A percentile compares a stretch with the other conserved stretches of the same genome.
Evolutionary conservation across 1,140 invertebrate species (phyloP).

Genomic region (Pomacea maculata): DNA sequence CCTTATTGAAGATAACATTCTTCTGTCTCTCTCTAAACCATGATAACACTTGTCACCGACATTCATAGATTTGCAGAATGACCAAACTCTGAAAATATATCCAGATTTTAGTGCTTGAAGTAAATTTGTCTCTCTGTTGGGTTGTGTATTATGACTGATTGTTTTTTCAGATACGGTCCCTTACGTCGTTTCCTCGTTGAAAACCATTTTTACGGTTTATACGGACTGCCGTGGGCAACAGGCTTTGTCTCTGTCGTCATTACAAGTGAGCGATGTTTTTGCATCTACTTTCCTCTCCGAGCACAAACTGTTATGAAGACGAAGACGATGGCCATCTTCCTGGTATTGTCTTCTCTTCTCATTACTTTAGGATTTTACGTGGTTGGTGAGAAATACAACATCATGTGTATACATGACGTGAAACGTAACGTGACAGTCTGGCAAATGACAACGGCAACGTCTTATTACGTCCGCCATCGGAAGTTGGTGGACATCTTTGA

Average conservation of each 20-base stretch:
- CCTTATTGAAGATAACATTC: neutral
- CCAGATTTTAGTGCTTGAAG: no score
- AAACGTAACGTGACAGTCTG: neutral
- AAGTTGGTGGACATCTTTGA: no score
- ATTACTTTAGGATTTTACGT: slow-evolving; percentile 4
- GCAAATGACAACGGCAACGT: no score
- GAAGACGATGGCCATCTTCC: slow-evolving; percentile 8
- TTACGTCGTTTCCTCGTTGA: neutral
- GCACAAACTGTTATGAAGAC: slow-evolving; percentile 5
- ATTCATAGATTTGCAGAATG: neutral
- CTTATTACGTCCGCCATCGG: no score
- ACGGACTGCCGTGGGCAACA: slow-evolving; percentile 1
- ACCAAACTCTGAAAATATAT: no score
- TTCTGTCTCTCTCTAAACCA: slow-evolving; percentile 1
- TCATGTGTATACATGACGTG: neutral
- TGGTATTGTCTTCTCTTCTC: neutral
- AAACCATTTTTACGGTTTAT: neutral
- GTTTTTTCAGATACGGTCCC: neutral
- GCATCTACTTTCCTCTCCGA: slow-evolving; percentile 12
- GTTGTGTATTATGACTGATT: neutral
- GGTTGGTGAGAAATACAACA: neutral
- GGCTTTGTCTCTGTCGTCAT: slow-evolving; percentile 6
- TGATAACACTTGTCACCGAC: neutral
- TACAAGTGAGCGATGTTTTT: slow-evolving; percentile 17
- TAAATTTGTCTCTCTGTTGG: no score